These are phyloP conservation scores for Petroica traversi DNA, from an alignment of 2,113 vertebrate species.

Conservation along the genomic window DNA sequence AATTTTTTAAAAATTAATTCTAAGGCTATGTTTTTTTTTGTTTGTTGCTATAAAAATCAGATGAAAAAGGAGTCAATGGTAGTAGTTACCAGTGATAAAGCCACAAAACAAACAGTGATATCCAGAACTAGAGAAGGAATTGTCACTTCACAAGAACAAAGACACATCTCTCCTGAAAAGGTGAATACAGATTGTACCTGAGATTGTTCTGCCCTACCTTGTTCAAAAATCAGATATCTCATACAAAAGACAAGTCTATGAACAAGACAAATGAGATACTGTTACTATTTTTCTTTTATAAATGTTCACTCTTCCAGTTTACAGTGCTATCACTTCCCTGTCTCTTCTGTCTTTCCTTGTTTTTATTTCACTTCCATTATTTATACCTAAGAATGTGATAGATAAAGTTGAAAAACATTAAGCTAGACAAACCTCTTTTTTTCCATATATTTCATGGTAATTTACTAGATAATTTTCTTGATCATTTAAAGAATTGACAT, in stretches of 20 bases:
- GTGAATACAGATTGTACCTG: conserved; percentile 66
- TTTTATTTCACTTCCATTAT: background rate
- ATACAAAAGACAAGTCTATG: background rate
- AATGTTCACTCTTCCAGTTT: background rate
- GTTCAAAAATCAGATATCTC: background rate
- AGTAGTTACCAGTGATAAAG: conserved; percentile 74
- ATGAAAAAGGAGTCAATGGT: conserved; percentile 75
- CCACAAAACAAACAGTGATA: conserved; percentile 75
- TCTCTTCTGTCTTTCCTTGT: background rate
- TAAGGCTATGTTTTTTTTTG: conserved; percentile 12
- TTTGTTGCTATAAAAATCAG: conserved; percentile 66
- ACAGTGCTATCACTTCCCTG: background rate
- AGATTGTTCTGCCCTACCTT: background rate
- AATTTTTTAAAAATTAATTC: background rate
- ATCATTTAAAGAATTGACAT: background rate
- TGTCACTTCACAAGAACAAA: conserved; percentile 71
- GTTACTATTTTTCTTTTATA: background rate
- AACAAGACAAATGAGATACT: background rate
- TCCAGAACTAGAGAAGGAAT: conserved; percentile 75
- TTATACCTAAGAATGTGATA: background rate
- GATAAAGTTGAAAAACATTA: background rate
- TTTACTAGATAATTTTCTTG: background rate
- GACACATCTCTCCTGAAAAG: conserved; percentile 77
- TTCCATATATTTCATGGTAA: background rate
- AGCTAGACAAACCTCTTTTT: background rate